Percentiles rank a stretch among this genome's conserved stretches.
Conservation (phyloP, 2,113 vertebrate genomes). For the Vireo altiloquus region DNA sequence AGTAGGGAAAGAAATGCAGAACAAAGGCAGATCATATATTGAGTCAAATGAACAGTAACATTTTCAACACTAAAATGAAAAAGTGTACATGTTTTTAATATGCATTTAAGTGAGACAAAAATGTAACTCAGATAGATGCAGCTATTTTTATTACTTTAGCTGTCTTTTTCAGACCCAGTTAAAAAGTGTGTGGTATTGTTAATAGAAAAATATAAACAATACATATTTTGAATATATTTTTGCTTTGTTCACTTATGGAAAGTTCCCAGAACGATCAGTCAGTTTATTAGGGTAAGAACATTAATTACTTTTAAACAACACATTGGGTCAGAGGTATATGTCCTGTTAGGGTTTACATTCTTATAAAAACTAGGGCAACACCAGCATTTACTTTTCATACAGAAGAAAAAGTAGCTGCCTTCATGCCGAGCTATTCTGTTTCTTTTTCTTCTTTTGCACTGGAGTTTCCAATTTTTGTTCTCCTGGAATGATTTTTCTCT, state of each 20-base stretch:
- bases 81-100: background rate
- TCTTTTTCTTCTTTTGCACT: constrained; percentile 63
- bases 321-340: background rate
- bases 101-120: background rate
- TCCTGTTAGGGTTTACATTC: background rate
- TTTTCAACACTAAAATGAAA: background rate
- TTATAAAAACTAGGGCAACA: background rate
- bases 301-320: background rate
- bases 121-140: background rate
- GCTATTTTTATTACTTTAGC: background rate
- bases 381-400: background rate
- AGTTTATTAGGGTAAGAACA: background rate
- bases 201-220: constrained; percentile 4
- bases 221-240: background rate
- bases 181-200: background rate
- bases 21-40: background rate
- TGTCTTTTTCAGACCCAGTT: background rate
- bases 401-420: background rate
- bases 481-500: background rate
- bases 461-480: constrained; percentile 22
- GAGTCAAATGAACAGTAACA: background rate
- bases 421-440: background rate
- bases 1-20: background rate
- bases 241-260: background rate
- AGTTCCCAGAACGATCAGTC: background rate